Evolutionary conservation across 1,140 invertebrate genomes (phyloP), one percentile per base, ranked within the genome.

Genomic region (Pseudomyrmex pallidus): DNA sequence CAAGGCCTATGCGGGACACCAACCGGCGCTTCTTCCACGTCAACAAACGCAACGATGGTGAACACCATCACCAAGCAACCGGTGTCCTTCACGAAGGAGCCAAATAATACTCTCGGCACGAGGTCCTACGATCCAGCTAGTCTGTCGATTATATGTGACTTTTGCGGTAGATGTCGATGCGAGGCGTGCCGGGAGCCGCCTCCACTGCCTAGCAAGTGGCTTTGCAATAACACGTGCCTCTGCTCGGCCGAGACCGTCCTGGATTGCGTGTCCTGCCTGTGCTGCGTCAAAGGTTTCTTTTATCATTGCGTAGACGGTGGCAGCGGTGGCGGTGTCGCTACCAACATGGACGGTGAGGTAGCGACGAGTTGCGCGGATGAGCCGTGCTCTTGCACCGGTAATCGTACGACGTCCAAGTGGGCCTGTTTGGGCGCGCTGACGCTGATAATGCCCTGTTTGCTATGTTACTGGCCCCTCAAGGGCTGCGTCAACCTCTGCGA

Each of bases 221-320:
- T 98, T 83, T 98, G 98, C 95, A 96, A 97, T 93, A 96, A 97
- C 92, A 96, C 96, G 92, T 98, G 97, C 93, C 96, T 97, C 89
- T 97, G 98, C 94, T 98, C 97, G 89, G 97, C 97, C 64, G 97
- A 98, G 92, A 96, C 97, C 78, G 95, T 96, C 86, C 96, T 99
- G 83, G 98, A 99, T 94, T 97, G 98, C 92, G 96, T 96, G 68
- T 97, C 97, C 80, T 99, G 98, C 92, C 95, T 99, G 94, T 99
- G 98, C 95, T 98, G 98, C 93, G 98, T 98, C 86, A 98, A 98
- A 92, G 98, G 97, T 59, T 92, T 98, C 48, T 98, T 98, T 93
- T 99, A 99, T 94, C 98, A 99, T 92, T 98, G 98, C 94, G 96
- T 96, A 83, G 96, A 97, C 90, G 96, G 96, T 89, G 95, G 88